A percentile compares a stretch with the other conserved stretches of the same genome.
These are phyloP conservation scores for Meleagris gallopavo DNA, from an alignment of 2,113 vertebrate species.

Conservation along the genomic window DNA sequence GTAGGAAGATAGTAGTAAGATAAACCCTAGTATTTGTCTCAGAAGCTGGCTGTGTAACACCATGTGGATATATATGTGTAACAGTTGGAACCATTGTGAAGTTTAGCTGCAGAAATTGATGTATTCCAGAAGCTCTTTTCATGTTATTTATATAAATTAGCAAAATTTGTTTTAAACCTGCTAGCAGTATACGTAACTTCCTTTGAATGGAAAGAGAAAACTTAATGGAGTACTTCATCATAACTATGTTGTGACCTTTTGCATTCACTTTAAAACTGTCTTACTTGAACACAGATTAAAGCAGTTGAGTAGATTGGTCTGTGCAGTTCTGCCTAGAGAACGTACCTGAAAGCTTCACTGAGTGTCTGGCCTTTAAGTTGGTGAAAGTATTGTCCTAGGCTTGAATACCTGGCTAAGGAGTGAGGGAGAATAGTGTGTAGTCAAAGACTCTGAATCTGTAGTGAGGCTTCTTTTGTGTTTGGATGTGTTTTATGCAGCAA, in stretches of 20 bases:
- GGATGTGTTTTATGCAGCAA: not conserved
- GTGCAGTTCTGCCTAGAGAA: not conserved
- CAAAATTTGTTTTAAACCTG: not conserved
- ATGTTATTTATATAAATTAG: not conserved
- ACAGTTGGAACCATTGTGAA: not conserved
- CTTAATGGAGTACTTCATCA: not conserved
- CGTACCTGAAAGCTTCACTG: not conserved
- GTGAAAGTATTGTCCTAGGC: not conserved
- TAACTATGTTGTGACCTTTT: not conserved
- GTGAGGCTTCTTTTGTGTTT: not conserved
- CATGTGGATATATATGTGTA: fast-evolving
- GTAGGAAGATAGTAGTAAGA: too few relatives aligned
- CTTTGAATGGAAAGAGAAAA: not conserved
- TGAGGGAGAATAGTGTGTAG: not conserved
- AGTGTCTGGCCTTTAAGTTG: not conserved
- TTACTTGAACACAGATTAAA: not conserved
- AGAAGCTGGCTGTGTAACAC: not conserved
- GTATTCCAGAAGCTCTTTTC: not conserved
- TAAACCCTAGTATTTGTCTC: not conserved
- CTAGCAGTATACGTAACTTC: not conserved
- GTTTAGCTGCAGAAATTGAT: not conserved
- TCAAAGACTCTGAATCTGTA: not conserved
- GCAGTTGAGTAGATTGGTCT: not conserved
- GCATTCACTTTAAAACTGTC: not conserved
- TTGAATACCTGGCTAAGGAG: not conserved